Conservation (phyloP, 2,113 vertebrate species). For the Strigops habroptila region DNA sequence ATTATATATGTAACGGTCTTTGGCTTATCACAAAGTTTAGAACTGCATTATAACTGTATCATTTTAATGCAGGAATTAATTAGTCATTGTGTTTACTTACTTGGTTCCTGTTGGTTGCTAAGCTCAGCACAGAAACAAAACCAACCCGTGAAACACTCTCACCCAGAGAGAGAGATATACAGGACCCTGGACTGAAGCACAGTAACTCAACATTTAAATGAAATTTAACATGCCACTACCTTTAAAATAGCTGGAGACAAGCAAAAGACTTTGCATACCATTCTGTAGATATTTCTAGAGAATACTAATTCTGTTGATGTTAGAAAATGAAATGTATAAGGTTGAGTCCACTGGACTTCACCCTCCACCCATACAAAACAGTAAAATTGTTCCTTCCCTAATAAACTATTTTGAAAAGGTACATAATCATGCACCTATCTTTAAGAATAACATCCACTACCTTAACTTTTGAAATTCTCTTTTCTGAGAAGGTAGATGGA, state of each 20-base stretch:
- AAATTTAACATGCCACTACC: neutral
- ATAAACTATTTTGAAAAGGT: neutral
- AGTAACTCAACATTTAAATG: neutral
- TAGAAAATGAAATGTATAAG: neutral
- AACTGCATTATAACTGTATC: neutral
- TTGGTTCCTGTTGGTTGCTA: neutral
- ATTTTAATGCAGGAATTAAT: neutral
- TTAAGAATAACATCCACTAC: neutral
- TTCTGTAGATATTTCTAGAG: neutral
- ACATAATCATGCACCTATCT: neutral
- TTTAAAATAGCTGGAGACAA: neutral
- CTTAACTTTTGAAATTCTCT: neutral
- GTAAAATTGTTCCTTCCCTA: neutral
- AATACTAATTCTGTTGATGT: neutral
- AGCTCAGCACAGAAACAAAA: neutral
- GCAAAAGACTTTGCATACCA: neutral
- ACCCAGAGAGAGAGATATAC: neutral
- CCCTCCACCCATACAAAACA: fast-evolving
- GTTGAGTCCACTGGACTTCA: neutral
- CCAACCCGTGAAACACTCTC: neutral
- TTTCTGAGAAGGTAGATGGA: neutral
- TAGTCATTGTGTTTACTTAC: neutral
- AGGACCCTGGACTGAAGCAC: neutral
- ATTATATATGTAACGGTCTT: neutral
- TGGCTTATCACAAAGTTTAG: neutral